Percentiles rank a stretch among this genome's conserved stretches.
phyloP scores from a whole-genome alignment of 53 echinoderm and acorn worm genomes.

The Antedon mediterranea region DNA sequence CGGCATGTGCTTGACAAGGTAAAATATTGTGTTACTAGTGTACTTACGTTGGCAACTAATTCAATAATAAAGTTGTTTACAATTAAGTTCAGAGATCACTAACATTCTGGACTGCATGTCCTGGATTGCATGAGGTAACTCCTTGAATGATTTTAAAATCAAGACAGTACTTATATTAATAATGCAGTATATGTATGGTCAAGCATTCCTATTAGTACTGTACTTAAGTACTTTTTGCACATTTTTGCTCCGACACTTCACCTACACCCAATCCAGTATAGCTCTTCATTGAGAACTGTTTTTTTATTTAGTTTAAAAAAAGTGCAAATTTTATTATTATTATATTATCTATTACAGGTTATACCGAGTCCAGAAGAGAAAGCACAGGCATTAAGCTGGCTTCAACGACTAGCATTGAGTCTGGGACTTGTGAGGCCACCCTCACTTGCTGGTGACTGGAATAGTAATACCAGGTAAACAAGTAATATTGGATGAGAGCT shows the following conservation, averaged over 20 bases:
- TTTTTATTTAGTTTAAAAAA: too few relatives aligned
- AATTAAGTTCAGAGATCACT: too few relatives aligned
- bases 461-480: not conserved
- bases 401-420: not conserved
- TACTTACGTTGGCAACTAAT: too few relatives aligned
- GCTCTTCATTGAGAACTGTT: not conserved
- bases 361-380: constrained; percentile 76
- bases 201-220: too few relatives aligned
- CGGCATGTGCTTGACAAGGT: constrained; percentile 79
- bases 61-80: too few relatives aligned
- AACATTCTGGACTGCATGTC: too few relatives aligned
- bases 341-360: constrained; percentile 32
- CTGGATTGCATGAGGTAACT: too few relatives aligned
- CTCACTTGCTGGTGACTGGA: not conserved
- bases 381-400: constrained; percentile 10
- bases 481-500: too few relatives aligned
- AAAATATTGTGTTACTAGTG: not conserved
- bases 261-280: not conserved
- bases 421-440: not conserved
- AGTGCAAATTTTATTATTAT: too few relatives aligned
- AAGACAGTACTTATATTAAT: too few relatives aligned
- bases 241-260: not conserved
- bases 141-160: too few relatives aligned
- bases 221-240: not conserved
- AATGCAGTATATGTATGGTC: too few relatives aligned